Evolutionary conservation across 30 jellyfish, hydroid and myxozoan genomes (phyloP), one percentile per base, ranked within the genome.

Genomic region (Haliclystus octoradiatus): DNA sequence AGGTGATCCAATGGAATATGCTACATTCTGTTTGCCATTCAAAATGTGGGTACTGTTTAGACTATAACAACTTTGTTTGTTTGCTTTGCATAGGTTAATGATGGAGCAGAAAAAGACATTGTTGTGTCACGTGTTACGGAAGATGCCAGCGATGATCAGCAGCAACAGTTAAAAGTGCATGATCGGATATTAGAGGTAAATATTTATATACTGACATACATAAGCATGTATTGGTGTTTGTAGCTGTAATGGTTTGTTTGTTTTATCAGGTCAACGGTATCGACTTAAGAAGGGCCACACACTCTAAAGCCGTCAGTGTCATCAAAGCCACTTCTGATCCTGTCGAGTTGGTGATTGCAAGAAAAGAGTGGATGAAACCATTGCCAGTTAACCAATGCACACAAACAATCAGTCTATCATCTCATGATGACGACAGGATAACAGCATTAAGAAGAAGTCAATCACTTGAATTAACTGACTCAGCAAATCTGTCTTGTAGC

Each of bases 101-200:
- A 40, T 5, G 57, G 19, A 40, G 57, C 57, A 5, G 57, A 19
- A 19, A 5, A 9, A 19, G 98, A 94, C 33, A 81, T 89, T 51
- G 66, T 72, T 60, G 89, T 89, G 28, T 89, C 98, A 32, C 50
- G 98, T 40, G 76, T 89, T 26, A 94, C 82, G 0, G 98, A 76
- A 47, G 78, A 74, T 57, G 95, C 94, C 26, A 88, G 93, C 49
- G 95, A 95, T 22, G 69, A 89, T 62, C 28, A 69, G 68, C 94
- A 93, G 32, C 95, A 92, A 32, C 76, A 81, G 31, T 70, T 89
- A 49, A 82, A 66, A 46, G 77, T 89, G 49, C 94, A 89, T 67
- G 98, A 89, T 77, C 69, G 95, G 57, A 84, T 89, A 35, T 74
- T 89, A 2, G 95, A 89, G 95, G 98, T 89, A 79, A 33, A 12